phyloP scores from a whole-genome alignment of 2,113 vertebrate species.

The Otolemur garnettii region DNA sequence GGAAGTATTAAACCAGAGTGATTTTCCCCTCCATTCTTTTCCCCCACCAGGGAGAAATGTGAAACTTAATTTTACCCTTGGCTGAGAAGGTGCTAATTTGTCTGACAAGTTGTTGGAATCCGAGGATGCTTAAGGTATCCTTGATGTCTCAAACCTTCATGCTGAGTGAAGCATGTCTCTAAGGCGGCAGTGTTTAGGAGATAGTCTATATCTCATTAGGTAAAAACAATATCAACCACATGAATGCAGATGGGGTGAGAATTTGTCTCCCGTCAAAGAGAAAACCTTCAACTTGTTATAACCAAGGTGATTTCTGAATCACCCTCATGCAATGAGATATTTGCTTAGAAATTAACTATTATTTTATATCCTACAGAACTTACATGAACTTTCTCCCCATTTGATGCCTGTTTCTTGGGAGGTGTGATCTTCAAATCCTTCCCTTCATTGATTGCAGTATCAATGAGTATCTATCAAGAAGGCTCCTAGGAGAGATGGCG shows the following conservation, averaged over 20 bases:
- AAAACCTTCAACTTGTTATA: slow-evolving; percentile 85
- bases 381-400: neutral
- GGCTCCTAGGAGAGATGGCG: slow-evolving; percentile 51
- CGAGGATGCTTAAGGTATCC: slow-evolving; percentile 94
- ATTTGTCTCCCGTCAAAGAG: slow-evolving; percentile 76
- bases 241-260: slow-evolving; percentile 74
- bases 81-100: slow-evolving; percentile 94
- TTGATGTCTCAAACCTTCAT: slow-evolving; percentile 95
- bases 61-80: slow-evolving; percentile 91
- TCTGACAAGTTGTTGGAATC: slow-evolving; percentile 93
- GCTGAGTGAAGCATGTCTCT: slow-evolving; percentile 92
- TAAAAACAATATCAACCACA: slow-evolving; percentile 84
- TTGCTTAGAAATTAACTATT: slow-evolving; percentile 64
- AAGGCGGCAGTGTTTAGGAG: slow-evolving; percentile 90
- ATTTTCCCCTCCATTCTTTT: slow-evolving; percentile 81
- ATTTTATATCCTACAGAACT: slow-evolving; percentile 33
- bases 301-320: slow-evolving; percentile 73
- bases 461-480: slow-evolving; percentile 66
- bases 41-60: slow-evolving; percentile 88
- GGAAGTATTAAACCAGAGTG: slow-evolving; percentile 80
- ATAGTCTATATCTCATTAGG: slow-evolving; percentile 94
- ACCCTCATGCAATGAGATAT: slow-evolving; percentile 59
- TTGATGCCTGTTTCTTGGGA: slow-evolving; percentile 14
- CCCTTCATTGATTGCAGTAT: slow-evolving; percentile 24
- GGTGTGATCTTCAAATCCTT: slow-evolving; percentile 48